Conservation (phyloP, 2,797 vertebrate species). For the Sebastiscus albofasciatus region DNA sequence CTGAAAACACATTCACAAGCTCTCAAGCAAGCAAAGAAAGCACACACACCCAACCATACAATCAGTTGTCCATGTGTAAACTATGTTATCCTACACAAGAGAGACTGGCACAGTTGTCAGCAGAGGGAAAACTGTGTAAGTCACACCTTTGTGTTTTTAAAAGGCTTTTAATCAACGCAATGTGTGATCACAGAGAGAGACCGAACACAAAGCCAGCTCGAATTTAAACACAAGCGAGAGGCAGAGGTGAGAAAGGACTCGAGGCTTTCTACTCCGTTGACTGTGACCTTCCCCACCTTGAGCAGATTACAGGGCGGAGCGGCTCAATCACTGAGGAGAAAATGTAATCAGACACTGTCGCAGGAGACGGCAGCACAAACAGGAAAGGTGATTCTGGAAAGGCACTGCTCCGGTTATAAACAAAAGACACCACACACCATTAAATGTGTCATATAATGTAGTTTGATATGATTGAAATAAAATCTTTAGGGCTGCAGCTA, state of each 20-base stretch:
- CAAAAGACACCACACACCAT: neutral
- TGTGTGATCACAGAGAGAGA: slow-evolving; percentile 20
- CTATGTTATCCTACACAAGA: slow-evolving; percentile 5
- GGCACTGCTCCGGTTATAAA: neutral
- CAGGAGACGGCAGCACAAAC: slow-evolving; percentile 9
- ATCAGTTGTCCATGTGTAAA: slow-evolving; percentile 49
- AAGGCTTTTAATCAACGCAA: slow-evolving; percentile 37
- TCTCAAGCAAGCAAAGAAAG: slow-evolving; percentile 40
- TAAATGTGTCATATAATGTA: neutral
- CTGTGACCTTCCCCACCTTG: slow-evolving; percentile 57
- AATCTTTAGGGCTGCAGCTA: neutral
- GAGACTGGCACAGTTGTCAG: slow-evolving; percentile 7
- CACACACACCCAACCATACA: slow-evolving; percentile 35
- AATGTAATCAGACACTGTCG: slow-evolving; percentile 44
- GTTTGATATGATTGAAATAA: neutral
- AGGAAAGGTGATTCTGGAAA: slow-evolving; percentile 16
- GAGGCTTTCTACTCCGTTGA: slow-evolving; percentile 30
- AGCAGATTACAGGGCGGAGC: slow-evolving; percentile 55
- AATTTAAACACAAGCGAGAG: slow-evolving; percentile 27
- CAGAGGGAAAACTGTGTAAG: neutral
- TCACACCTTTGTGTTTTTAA: slow-evolving; percentile 21
- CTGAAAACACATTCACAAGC: slow-evolving; percentile 47
- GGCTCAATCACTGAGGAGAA: slow-evolving; percentile 30
- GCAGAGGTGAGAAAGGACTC: slow-evolving; percentile 36
- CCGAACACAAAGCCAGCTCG: neutral